Evolutionary conservation across 2,113 vertebrate genomes (phyloP).

Genomic region (Heliornis fulica): DNA sequence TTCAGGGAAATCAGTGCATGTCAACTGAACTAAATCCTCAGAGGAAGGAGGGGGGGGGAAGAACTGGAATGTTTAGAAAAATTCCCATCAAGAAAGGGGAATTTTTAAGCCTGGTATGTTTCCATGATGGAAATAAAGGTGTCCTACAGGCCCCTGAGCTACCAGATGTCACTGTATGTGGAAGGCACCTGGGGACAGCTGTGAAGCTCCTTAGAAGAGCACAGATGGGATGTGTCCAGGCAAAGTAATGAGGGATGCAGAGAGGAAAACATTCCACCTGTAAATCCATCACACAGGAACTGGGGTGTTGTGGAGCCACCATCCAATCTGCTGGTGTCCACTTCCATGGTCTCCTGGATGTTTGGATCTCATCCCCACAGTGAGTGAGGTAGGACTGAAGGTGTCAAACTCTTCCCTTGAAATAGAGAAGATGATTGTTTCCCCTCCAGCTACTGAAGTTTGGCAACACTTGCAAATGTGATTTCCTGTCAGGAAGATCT

Average conservation of each 20-base stretch:
- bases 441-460: not conserved
- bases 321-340: not conserved
- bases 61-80: not conserved
- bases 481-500: conserved; percentile 30
- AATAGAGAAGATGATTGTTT: not conserved
- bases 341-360: not conserved
- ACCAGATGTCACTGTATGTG: not conserved
- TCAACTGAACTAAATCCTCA: not conserved
- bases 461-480: not conserved
- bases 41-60: not conserved
- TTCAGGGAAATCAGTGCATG: not conserved
- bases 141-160: not conserved
- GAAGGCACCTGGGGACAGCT: not conserved
- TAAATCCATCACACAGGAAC: not conserved
- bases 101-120: not conserved
- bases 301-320: not conserved
- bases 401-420: not conserved
- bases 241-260: not conserved
- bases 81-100: not conserved
- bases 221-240: not conserved
- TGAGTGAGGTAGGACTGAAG: not conserved
- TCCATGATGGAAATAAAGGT: not conserved
- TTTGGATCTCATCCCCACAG: accelerated
- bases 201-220: not conserved
- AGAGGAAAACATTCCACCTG: no score